phyloP scores from a whole-genome alignment of 2,113 vertebrate species.

The Ictalurus furcatus region DNA sequence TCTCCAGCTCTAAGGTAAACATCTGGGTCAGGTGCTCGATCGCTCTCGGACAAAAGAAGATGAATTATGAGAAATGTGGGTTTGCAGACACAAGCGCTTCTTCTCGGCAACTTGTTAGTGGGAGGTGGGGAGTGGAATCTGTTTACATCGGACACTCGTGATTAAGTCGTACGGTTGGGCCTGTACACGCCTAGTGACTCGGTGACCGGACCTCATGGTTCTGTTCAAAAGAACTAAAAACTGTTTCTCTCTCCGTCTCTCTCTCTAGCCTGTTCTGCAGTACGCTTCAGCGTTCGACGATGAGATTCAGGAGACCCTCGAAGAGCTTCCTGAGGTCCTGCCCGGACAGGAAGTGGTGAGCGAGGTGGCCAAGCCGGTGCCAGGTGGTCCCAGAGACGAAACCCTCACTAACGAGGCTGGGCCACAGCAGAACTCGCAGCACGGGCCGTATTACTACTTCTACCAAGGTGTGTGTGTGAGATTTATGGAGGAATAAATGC shows the following conservation, averaged over 20 bases:
- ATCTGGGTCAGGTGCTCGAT: too few species aligned
- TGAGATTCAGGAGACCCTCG: constrained; percentile 71
- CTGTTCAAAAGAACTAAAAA: too few species aligned
- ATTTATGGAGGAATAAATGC: not conserved
- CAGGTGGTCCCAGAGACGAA: constrained; percentile 60
- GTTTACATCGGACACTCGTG: too few species aligned
- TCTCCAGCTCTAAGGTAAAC: constrained; percentile 64
- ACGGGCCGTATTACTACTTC: constrained; percentile 92
- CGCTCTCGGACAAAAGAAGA: not conserved
- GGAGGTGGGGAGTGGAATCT: too few species aligned
- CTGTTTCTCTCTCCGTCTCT: not conserved
- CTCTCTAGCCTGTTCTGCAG: constrained; percentile 75
- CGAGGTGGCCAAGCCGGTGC: constrained; percentile 49
- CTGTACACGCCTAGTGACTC: too few species aligned
- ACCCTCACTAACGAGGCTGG: constrained; percentile 55
- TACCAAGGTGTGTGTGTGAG: constrained; percentile 84
- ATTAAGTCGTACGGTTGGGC: too few species aligned
- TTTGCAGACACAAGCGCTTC: not conserved
- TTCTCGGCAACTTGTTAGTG: too few species aligned
- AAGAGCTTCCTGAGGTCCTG: constrained; percentile 62
- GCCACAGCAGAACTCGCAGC: constrained; percentile 65
- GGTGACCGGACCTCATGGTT: too few species aligned
- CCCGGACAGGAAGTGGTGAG: constrained; percentile 33
- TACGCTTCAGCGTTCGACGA: constrained; percentile 91
- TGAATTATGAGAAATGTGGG: not conserved